Conservation (phyloP, 2,888 invertebrate genomes). For the Chelonus formosanus region DNA sequence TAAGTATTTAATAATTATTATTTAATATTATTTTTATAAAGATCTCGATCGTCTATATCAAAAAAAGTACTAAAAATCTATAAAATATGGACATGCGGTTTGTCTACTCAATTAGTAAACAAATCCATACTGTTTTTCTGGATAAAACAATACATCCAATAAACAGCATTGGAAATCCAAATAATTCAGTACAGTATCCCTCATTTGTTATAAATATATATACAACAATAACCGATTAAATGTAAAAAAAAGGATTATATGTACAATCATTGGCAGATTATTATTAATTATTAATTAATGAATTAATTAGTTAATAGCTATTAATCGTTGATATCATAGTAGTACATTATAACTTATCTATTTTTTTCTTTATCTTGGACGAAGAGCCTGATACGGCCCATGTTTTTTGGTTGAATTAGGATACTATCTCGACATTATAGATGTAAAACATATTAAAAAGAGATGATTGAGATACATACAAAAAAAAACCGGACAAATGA, state of each 20-base stretch:
- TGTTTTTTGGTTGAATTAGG: slow-evolving; percentile 24
- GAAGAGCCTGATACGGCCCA: slow-evolving; percentile 15
- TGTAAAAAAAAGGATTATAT: slow-evolving; percentile 44
- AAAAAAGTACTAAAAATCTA: too few species aligned
- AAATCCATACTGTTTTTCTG: too few species aligned
- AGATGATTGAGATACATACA: slow-evolving; percentile 18
- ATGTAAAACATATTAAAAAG: slow-evolving; percentile 15
- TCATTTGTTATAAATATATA: slow-evolving; percentile 44
- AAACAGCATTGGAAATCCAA: neutral
- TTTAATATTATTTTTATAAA: too few species aligned
- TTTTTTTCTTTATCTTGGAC: slow-evolving; percentile 33
- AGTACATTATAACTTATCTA: neutral
- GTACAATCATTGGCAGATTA: slow-evolving; percentile 58
- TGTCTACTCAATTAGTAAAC: too few species aligned
- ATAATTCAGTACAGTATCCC: slow-evolving; percentile 26
- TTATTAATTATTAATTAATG: slow-evolving; percentile 35
- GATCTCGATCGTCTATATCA: too few species aligned
- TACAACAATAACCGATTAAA: slow-evolving; percentile 39
- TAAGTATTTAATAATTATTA: too few species aligned
- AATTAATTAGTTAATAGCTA: neutral
- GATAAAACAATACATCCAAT: slow-evolving; percentile 2
- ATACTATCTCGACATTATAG: slow-evolving; percentile 18
- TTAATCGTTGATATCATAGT: too few species aligned
- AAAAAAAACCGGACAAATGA: slow-evolving; percentile 11
- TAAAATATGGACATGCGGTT: too few species aligned